Conservation (phyloP, 2,797 vertebrate genomes). For the Coregonus suidteri region DNA sequence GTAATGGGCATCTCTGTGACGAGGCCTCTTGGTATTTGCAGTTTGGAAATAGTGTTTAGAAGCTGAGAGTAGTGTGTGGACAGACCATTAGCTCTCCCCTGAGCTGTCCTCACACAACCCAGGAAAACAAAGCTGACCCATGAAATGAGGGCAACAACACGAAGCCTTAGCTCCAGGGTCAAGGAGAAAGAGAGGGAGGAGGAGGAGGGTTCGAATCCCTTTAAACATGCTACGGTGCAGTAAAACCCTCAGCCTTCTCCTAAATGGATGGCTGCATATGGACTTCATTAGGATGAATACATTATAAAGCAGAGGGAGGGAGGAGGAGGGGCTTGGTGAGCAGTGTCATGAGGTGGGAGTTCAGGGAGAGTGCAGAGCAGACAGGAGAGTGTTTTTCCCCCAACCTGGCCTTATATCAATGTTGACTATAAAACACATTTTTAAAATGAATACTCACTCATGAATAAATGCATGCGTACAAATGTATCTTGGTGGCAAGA, state of each 20-base stretch:
- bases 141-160: conserved; percentile 36
- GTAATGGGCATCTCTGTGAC: conserved; percentile 49
- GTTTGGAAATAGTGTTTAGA: conserved; percentile 59
- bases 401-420: conserved; percentile 53
- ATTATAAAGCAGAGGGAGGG: conserved; percentile 58
- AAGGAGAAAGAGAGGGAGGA: conserved; percentile 9
- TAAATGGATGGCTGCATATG: conserved; percentile 52
- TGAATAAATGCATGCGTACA: conserved; percentile 74
- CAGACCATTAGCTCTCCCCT: conserved; percentile 61
- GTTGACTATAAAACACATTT: conserved; percentile 59
- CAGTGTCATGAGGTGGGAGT: conserved; percentile 58
- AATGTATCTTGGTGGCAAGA: conserved; percentile 58
- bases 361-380: conserved; percentile 70
- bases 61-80: conserved; percentile 50
- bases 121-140: conserved; percentile 59
- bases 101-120: conserved; percentile 33
- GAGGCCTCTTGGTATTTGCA: conserved; percentile 60
- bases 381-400: conserved; percentile 18
- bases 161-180: conserved; percentile 24
- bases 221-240: conserved; percentile 26
- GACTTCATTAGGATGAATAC: conserved; percentile 59
- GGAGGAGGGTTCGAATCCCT: conserved; percentile 37
- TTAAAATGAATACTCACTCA: conserved; percentile 66
- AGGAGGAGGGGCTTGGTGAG: conserved; percentile 28
- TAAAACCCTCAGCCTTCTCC: conserved; percentile 44